Base-by-base conservation (phyloP, 2,797 vertebrate genomes). In the Tapirus indicus region DNA sequence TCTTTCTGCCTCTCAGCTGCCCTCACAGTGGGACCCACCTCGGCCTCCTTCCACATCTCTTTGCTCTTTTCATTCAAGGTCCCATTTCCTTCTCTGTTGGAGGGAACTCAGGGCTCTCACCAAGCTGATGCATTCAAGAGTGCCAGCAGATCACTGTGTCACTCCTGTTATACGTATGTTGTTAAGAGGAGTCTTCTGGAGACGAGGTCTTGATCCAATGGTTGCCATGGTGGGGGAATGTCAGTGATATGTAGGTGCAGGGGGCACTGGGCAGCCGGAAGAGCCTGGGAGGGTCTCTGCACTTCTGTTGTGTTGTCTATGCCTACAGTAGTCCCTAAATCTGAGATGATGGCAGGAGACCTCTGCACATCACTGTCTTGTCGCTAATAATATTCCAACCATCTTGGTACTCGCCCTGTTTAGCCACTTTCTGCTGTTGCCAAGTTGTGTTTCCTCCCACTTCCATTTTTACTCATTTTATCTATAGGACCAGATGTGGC, bases 41-140 rank as follows among this genome's bases (percentile, higher is more conserved):
- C 32, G 56, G 38, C 23, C 17, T 41, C n/a, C 58, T 49, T 41
- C 62, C 5, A 0, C 16, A 54, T 3, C 74, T 9, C 14, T 35
- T 44, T 52, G 68, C 68, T 38, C 14, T 41, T 29, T 12, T n/a
- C 29, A 23, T 29, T 54, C 35, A 12, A 4, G 64, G 64, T 6
- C 3, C 35, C 10, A 6, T 32, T 72, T 80, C 66, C 25, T 49
- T 74, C 75, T 12, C 2, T 1, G 13, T 41, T 0, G 7, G 88
- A n/a, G n/a, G 10, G 0, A 14, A 49, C 58, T 13, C 3, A 72
- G 35, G n/a, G 56, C 27, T 49, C 0, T 8, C 18, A 4, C 56
- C 23, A 17, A 5, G 35, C 82, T 29, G 18, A 1, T 10, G 32
- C 0, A 0, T 9, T 23, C 12, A 0, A 18, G 35, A 18, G 49